Evolutionary conservation across 1,140 invertebrate species (phyloP), one percentile per base, ranked within the genome.

Genomic region (Yoshiicerus persimilis): DNA sequence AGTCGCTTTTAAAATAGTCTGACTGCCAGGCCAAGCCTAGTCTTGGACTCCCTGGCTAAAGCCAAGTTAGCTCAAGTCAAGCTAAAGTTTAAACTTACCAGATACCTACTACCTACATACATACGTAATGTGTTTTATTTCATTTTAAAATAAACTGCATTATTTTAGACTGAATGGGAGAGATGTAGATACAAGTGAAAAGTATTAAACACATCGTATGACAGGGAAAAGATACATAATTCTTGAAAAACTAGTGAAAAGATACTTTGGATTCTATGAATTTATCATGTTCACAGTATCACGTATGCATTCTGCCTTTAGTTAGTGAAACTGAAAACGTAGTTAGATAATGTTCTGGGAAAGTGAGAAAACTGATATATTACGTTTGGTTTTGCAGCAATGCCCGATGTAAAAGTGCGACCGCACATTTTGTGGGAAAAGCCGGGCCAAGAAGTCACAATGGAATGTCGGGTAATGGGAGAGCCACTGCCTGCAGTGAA

Each of bases 391-490:
- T 62, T 92, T 92, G 27, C 89, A 96, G 95, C 95, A 32, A 92
- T 95, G 36, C 95, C 95, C 2, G 94, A 95, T 90, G 95, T 96
- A 1, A 94, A 94, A 88, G 95, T 96, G 0, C 95, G 94, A 6
- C 95, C 95, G 2, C 93, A 94, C 89, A 94, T 96, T 39, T 95
- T 96, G 91, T 95, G 95, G 11, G 93, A 95, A 87, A 92, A 94
- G 75, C 95, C 95, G 0, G 94, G 94, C 0, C 94, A 95, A 90
- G 94, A 95, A 88, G 94, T 95, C 0, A 93, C 93, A 23, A 95
- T 96, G 94, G 94, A 94, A 84, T 96, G 95, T 91, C 95, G 95
- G 90, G 95, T 95, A 2, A 94, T 94, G 6, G 95, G 95, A 11
- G 95, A 96, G 90, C 95, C 95, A 23, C 94, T 95, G 88, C 95